Evolutionary conservation across 2,888 invertebrate genomes (phyloP).

Genomic region (Dasypogon diadema): DNA sequence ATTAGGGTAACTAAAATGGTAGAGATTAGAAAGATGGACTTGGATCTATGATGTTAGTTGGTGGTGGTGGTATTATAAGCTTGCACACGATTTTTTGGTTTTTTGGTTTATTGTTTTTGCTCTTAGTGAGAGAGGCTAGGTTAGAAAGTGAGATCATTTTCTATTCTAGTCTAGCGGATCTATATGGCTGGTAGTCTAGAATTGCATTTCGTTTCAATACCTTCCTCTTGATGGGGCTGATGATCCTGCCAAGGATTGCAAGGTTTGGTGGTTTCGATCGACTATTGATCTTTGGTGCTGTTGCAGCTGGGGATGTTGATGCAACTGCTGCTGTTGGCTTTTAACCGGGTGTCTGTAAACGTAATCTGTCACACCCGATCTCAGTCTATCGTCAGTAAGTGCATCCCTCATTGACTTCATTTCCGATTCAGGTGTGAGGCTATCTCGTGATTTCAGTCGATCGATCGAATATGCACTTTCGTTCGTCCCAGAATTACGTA

Average conservation of each 20-base stretch:
- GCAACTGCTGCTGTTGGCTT: conserved; percentile 36
- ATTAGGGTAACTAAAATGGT: conserved; percentile 50
- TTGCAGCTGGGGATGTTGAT: conserved; percentile 54
- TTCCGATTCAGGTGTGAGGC: conserved; percentile 61
- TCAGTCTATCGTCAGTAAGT: conserved; percentile 56
- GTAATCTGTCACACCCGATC: conserved; percentile 54
- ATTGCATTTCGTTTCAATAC: conserved; percentile 61
- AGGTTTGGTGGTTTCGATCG: conserved; percentile 48
- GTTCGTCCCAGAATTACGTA: conserved; percentile 60
- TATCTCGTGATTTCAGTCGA: conserved; percentile 58
- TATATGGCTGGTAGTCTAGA: conserved; percentile 48
- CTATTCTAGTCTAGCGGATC: conserved; percentile 52
- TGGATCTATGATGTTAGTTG: conserved; percentile 51
- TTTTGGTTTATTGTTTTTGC: conserved; percentile 27
- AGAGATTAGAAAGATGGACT: conserved; percentile 46
- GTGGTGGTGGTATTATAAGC: conserved; percentile 44
- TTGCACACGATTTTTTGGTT: conserved; percentile 26
- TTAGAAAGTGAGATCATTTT: conserved; percentile 51
- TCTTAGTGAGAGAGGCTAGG: conserved; percentile 51
- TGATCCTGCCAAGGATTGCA: conserved; percentile 46
- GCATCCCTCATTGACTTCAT: conserved; percentile 56
- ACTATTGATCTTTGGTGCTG: conserved; percentile 55
- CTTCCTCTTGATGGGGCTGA: conserved; percentile 61
- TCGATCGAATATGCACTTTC: conserved; percentile 62
- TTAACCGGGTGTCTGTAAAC: conserved; percentile 61